Evolutionary conservation across 2,797 vertebrate species (phyloP).

Genomic region (Sebastes ruberrimus): DNA sequence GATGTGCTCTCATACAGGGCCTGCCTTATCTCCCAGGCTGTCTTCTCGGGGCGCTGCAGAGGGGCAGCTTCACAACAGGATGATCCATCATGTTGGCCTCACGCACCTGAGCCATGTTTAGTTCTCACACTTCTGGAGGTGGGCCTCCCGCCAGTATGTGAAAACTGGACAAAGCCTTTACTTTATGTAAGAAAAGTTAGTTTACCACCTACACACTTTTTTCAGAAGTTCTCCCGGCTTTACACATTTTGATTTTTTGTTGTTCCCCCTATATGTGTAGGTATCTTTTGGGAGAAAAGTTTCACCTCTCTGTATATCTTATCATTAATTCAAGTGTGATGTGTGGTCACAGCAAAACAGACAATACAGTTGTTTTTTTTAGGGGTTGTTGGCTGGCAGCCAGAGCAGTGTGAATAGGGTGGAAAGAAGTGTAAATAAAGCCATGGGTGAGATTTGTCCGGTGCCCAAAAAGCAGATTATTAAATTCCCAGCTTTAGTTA

Average conservation of each 20-base stretch:
- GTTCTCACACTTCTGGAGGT: constrained; percentile 49
- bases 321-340: constrained; percentile 16
- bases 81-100: constrained; percentile 77
- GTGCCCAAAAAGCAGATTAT: background rate
- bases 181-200: constrained; percentile 38
- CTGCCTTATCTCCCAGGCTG: constrained; percentile 76
- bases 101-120: constrained; percentile 72
- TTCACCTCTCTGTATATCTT: background rate
- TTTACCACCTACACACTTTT: constrained; percentile 23
- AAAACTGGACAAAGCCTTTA: constrained; percentile 38
- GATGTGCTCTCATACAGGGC: constrained; percentile 70
- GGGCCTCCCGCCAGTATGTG: constrained; percentile 31
- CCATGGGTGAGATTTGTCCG: constrained; percentile 3
- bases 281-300: background rate
- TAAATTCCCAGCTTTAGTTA: constrained; percentile 28
- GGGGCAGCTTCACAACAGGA: constrained; percentile 71
- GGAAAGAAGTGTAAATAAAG: constrained; percentile 15
- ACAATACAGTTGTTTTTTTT: background rate
- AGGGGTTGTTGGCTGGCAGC: background rate
- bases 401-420: background rate
- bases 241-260: background rate
- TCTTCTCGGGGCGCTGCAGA: constrained; percentile 72
- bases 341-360: background rate
- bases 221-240: background rate
- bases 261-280: background rate